phyloP scores from a whole-genome alignment of 1,140 invertebrate genomes.

The Lordiphosa collinella region DNA sequence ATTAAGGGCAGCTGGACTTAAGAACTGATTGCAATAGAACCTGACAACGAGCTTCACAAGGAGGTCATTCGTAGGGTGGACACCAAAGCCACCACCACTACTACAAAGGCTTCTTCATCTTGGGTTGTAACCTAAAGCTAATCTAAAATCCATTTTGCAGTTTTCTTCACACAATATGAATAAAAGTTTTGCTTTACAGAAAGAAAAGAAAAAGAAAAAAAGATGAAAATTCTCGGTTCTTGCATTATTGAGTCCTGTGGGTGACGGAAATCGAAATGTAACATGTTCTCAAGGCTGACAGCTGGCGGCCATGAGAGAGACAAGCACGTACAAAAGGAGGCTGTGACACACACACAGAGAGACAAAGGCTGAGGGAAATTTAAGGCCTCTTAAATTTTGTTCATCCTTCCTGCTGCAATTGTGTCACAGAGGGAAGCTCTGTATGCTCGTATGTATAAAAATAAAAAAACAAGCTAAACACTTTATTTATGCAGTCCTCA shows the following conservation, averaged over 20 bases:
- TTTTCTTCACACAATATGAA: conserved; percentile 44
- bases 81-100: not conserved
- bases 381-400: conserved; percentile 11
- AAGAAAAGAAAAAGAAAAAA: conserved; percentile 9
- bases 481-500: conserved; percentile 62
- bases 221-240: conserved; percentile 9
- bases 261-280: conserved; percentile 66
- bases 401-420: conserved; percentile 11
- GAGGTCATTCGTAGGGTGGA: conserved; percentile 5
- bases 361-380: conserved; percentile 7
- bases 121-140: conserved; percentile 11
- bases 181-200: conserved; percentile 42
- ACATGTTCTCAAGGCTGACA: conserved; percentile 62
- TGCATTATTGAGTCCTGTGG: conserved; percentile 5
- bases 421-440: not conserved
- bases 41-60: not conserved
- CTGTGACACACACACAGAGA: conserved; percentile 25
- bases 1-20: no score
- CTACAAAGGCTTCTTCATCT: conserved; percentile 10
- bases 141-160: conserved; percentile 44
- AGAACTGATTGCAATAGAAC: no score
- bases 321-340: conserved; percentile 14
- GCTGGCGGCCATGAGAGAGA: conserved; percentile 42
- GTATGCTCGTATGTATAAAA: no score
- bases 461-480: conserved; percentile 58